Conservation (phyloP, 2,888 invertebrate genomes). For the Yponomeuta malinellus region DNA sequence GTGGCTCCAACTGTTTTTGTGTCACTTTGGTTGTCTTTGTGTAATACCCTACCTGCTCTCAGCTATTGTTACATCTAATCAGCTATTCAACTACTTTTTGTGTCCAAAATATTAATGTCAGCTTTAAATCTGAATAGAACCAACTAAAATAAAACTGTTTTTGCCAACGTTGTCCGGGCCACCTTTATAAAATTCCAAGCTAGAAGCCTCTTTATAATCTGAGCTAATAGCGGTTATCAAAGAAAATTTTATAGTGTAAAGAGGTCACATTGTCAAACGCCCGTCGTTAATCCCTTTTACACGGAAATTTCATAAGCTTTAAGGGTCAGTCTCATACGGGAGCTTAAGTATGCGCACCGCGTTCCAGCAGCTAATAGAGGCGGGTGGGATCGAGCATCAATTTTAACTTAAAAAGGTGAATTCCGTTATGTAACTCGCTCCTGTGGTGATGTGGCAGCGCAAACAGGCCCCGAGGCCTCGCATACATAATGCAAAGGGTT, state of each 20-base stretch:
- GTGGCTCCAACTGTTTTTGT: slow-evolving; percentile 25
- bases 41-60: slow-evolving; percentile 27
- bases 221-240: background rate
- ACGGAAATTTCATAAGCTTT: slow-evolving; percentile 15
- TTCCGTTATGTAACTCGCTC: slow-evolving; percentile 43
- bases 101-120: background rate
- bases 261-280: slow-evolving; percentile 7
- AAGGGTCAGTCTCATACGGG: slow-evolving; percentile 2
- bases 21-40: slow-evolving; percentile 26
- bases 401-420: slow-evolving; percentile 37
- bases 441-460: slow-evolving; percentile 27
- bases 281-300: slow-evolving; percentile 2
- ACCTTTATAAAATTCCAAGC: background rate
- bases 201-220: background rate
- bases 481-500: slow-evolving; percentile 53
- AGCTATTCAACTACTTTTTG: slow-evolving; percentile 5
- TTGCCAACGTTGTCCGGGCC: background rate
- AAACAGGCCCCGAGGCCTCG: slow-evolving; percentile 37
- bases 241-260: background rate
- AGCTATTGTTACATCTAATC: slow-evolving; percentile 22
- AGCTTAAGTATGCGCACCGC: slow-evolving; percentile 27
- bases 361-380: slow-evolving; percentile 28
- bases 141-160: background rate
- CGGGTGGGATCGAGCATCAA: slow-evolving; percentile 31
- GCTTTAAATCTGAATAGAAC: background rate